Base-by-base conservation (phyloP, 1,140 invertebrate genomes). In the Sinonovacula constricta region DNA sequence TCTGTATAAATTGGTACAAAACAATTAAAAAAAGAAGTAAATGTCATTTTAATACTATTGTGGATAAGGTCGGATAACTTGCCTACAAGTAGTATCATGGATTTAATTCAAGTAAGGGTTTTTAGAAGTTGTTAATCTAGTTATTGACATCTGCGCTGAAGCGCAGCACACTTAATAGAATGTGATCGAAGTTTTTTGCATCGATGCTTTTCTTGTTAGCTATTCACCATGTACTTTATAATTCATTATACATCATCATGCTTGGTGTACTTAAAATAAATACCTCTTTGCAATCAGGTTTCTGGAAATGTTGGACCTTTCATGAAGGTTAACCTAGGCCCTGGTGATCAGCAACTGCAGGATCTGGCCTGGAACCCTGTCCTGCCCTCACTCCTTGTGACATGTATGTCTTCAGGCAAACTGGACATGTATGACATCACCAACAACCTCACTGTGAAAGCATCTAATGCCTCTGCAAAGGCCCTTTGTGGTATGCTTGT, bases 291-390 rank as follows among this genome's bases (percentile, higher is more conserved):
- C 18, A 34, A 65, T 12, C 71, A 74, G 71, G 31, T 65, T 36
- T 54, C 59, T 54, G 75, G 67, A 69, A 30, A 56, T 36, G 24
- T 79, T 33, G 39, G 49, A 14, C 90, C 89, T 28, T 86, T 91
- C 56, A 56, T 79, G 30, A 82, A 80, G 14, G 83, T 91, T 18
- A 66, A 81, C 3, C 75, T 91, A 28, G 83, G 85, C 0, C 59
- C 77, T 14, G 71, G 81, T 18, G 69, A 69, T 0, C 56, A 51
- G 31, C 67, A 91, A 7, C 57, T 68, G 12, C 30, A 53, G 59
- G 91, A 92, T 74, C 66, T 92, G 59, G 79, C 86, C 26, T 93
- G 92, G 92, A 93, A 93, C 83, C 92, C 92, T n/a, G 87, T 81
- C 0, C 80, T 89, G 22, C 80, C 85, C 5, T 83, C 82, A 3